phyloP scores from a whole-genome alignment of 2,888 invertebrate genomes.

The Lycia hirtaria region DNA sequence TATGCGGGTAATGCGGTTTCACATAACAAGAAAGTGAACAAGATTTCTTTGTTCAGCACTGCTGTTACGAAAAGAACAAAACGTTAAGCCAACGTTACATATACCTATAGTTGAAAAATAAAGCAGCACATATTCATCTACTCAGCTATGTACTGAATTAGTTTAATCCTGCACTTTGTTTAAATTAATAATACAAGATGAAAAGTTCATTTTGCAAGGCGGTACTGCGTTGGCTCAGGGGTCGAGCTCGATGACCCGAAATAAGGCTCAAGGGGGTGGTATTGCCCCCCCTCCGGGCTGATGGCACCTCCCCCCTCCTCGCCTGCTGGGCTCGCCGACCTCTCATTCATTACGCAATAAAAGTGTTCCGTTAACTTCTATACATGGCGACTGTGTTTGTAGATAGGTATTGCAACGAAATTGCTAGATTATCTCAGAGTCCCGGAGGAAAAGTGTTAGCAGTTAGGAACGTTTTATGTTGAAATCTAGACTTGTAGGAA shows the following conservation, averaged over 20 bases:
- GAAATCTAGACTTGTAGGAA: not conserved
- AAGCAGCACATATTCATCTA: slow-evolving; percentile 36
- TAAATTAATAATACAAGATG: slow-evolving; percentile 76
- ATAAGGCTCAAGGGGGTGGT: slow-evolving; percentile 77
- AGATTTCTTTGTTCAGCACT: slow-evolving; percentile 13
- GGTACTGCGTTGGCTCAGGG: slow-evolving; percentile 70
- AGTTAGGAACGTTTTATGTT: slow-evolving; percentile 1
- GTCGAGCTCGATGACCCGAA: slow-evolving; percentile 84
- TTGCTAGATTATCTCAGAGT: slow-evolving; percentile 38
- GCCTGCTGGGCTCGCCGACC: slow-evolving; percentile 67
- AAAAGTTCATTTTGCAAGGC: slow-evolving; percentile 78
- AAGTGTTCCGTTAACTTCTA: slow-evolving; percentile 71
- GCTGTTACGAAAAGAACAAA: slow-evolving; percentile 8
- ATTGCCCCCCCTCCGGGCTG: slow-evolving; percentile 65
- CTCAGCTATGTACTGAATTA: slow-evolving; percentile 50
- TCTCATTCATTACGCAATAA: slow-evolving; percentile 85
- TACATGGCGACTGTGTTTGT: slow-evolving; percentile 46
- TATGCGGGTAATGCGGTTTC: too few relatives aligned
- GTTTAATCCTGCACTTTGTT: slow-evolving; percentile 59
- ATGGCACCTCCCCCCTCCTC: slow-evolving; percentile 48
- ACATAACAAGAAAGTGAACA: not conserved
- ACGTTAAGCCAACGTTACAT: slow-evolving; percentile 18
- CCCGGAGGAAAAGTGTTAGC: slow-evolving; percentile 28
- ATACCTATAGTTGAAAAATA: slow-evolving; percentile 29
- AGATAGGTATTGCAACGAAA: slow-evolving; percentile 37